Base-by-base conservation (phyloP, 2,113 vertebrate species). In the Cacatua alba region DNA sequence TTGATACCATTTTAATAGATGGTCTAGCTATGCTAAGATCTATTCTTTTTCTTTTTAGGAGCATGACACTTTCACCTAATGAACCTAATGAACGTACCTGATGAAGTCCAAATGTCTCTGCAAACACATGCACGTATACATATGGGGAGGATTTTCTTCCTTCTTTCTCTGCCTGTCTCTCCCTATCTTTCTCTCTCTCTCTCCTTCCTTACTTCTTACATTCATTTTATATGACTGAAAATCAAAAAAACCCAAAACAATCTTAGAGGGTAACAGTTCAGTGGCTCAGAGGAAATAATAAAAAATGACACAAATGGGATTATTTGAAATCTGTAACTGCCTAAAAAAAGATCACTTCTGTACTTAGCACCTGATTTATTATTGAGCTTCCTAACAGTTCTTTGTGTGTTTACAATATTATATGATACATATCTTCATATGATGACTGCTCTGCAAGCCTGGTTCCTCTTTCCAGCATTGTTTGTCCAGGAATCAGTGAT, bases 1-100 rank as follows among this genome's bases (percentile, higher is more conserved):
- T 92, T 97, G 97, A 98, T 97, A 92, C 71, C 87, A 94, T 82
- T 97, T 96, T 94, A 97, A 98, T 95, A 97, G 96, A 97, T 97
- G 79, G 76, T 91, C 93, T 94, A 95, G 94, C 95, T 97, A 97
- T 65, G 88, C 81, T 97, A 71, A 90, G 95, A 86, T 96, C 65
- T 97, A 59, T 95, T 96, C 11, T 48, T 95, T 85, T 93, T 57
- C 35, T 86, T 96, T 95, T 88, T 86, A 72, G 28, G 64, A 95
- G 25, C 25, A 26, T 94, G 89, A 86, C 53, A 92, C 52, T 81
- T 92, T 86, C 37, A 70, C 82, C 74, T 91, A 60, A 84, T 52
- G 55, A 86, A 92, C 79, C 31, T 89, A 94, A 88, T 82, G 85
- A 85, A 90, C 3, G 0, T 81, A 85, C 46, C 31, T 88, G 86